Conservation (phyloP, 1,140 invertebrate species). For the Cardiocondyla obscurior region DNA sequence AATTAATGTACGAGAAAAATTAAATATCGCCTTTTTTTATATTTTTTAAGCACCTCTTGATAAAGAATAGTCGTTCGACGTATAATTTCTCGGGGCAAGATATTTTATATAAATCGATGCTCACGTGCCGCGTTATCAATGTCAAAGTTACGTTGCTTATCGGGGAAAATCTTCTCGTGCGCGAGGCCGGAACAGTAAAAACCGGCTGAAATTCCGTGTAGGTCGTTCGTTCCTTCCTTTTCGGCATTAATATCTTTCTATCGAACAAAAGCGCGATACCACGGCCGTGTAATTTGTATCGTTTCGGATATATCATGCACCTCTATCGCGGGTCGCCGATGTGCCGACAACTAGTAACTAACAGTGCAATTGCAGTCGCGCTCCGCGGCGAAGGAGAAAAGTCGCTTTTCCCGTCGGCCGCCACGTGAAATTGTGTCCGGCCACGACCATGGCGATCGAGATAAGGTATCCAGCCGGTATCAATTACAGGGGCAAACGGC, state of each 20-base stretch:
- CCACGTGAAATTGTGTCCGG: conserved; percentile 51
- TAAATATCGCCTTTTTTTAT: too few relatives aligned
- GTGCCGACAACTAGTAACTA: neutral
- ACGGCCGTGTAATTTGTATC: conserved; percentile 25
- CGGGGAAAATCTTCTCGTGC: neutral
- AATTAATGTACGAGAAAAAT: too few relatives aligned
- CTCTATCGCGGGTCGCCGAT: neutral
- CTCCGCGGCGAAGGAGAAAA: neutral
- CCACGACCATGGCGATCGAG: conserved; percentile 50
- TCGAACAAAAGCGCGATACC: conserved; percentile 39
- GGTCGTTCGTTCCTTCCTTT: neutral
- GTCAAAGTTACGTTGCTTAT: conserved; percentile 8
- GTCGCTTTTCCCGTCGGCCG: conserved; percentile 34
- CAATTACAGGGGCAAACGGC: conserved; percentile 61
- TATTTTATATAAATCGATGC: neutral
- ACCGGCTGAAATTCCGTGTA: conserved; percentile 24
- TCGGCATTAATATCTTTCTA: conserved; percentile 38
- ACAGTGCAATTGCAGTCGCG: conserved; percentile 16
- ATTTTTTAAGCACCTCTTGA: too few relatives aligned
- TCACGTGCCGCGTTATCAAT: too few relatives aligned
- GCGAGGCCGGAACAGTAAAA: neutral
- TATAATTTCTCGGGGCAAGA: neutral
- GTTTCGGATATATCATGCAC: conserved; percentile 23
- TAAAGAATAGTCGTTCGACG: neutral
- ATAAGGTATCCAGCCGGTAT: conserved; percentile 63